Base-by-base conservation (phyloP, 92 coral and sea anemone species). In the Epizoanthus scotinus region DNA sequence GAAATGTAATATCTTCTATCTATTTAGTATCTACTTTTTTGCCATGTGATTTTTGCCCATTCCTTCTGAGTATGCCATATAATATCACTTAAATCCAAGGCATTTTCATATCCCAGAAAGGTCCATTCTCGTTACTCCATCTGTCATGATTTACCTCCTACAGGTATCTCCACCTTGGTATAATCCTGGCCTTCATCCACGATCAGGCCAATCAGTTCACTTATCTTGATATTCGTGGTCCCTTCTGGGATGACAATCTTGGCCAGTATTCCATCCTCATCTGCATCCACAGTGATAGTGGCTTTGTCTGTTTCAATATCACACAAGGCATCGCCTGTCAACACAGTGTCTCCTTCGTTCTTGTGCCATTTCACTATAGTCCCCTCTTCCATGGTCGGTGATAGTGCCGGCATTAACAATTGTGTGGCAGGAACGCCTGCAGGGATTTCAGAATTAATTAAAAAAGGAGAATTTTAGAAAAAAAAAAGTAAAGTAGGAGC, bases 231-330 rank as follows among this genome's bases (percentile, higher is more conserved):
- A 68, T 81, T 90, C 58, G 57, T 88, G 54, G 73, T 90, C 28
- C 97, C 97, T 25, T 89, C 91, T 34, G 94, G 92, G 13, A 92
- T 72, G 22, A 92, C 56, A 24, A 92, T 92, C 89, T 92, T 92
- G 47, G 97, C 97, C 52, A 92, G 77, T 55, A 92, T 55, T 26
- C 97, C 97, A 71, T 92, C 94, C 31, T 92, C 97, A 17, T 92
- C 97, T 49, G 86, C 91, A 70, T 92, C 97, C 94, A 92, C 78
- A 34, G 97, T 81, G 8, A 92, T 85, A 3, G 97, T 92, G 22
- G 97, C 94, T 71, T 92, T 92, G 63, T 92, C 97, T 66, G 97
- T 92, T 83, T 92, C 97, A 66, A 92, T 92, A 86, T 92, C 97
- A 69, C 97, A 92, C 64, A 92, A 86, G 10, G 90, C 92, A 67